A percentile compares a stretch with the other conserved stretches of the same genome.
These are phyloP conservation scores for Cygnus atratus DNA, from an alignment of 2,113 vertebrate genomes.

Conservation along the genomic window DNA sequence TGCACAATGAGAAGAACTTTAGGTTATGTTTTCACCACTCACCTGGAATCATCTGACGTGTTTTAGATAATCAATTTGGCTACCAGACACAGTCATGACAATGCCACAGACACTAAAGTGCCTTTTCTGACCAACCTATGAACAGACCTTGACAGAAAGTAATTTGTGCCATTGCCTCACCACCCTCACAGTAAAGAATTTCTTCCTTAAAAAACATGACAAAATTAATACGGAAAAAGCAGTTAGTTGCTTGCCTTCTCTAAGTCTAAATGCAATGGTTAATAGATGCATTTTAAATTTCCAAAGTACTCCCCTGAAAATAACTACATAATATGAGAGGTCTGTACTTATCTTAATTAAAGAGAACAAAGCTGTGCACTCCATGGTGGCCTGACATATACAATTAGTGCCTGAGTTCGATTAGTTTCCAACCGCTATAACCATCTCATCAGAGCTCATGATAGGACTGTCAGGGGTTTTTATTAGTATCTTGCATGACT, in stretches of 20 bases:
- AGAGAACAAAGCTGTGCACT: conserved; percentile 1
- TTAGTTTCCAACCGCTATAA: conserved; percentile 35
- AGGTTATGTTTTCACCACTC: background rate
- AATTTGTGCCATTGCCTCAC: no score
- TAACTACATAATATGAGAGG: background rate
- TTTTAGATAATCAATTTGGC: background rate
- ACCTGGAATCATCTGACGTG: background rate
- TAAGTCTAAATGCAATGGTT: background rate
- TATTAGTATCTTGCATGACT: background rate
- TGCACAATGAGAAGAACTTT: background rate
- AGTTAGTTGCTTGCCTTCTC: background rate
- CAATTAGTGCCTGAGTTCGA: conserved; percentile 19
- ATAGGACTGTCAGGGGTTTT: background rate
- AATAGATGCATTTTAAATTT: background rate
- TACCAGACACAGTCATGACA: background rate
- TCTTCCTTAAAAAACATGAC: background rate
- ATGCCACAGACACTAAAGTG: background rate
- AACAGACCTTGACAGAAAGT: background rate
- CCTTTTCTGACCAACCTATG: background rate
- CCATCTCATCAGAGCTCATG: background rate
- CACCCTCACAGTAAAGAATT: no score
- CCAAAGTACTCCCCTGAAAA: background rate
- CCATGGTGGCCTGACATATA: background rate
- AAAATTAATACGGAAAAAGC: background rate
- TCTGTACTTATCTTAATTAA: conserved; percentile 46